Evolutionary conservation across 2,797 vertebrate genomes (phyloP), one percentile per base, ranked within the genome.

Genomic region (Acropternis orthonyx): DNA sequence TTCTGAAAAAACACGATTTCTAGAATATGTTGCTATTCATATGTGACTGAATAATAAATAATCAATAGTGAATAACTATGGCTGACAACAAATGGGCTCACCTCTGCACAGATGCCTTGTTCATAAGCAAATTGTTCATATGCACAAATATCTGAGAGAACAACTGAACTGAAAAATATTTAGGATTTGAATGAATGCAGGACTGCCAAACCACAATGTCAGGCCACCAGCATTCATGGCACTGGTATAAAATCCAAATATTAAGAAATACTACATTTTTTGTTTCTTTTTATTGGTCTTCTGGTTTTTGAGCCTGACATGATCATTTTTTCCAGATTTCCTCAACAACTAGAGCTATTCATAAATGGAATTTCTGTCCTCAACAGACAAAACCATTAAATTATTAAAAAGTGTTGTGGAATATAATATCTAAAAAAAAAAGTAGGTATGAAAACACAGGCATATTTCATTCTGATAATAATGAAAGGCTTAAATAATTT

Each of bases 121-220:
- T 92, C 52, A 2, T 85, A 59, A 90, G 71, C 48, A 95, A 86
- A 79, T 58, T 76, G 19, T 78, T 95, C 77, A 49, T 93, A 59
- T 43, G 72, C 72, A 72, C 56, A 87, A 85, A 83, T 81, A 56
- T 88, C 54, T 89, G 61, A 74, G 22, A 77, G 55, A 54, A 72
- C 58, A 93, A 85, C 68, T 83, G 74, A 88, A 66, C 68, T 65
- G 78, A 96, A 96, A 97, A 96, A 78, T 89, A 95, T 85, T 92
- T 74, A 83, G 65, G 16, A 89, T 88, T 89, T 93, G 84, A 97
- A 97, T 93, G 93, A 93, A 77, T 32, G 39, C 71, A 89, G 28
- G 56, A 55, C 73, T 96, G 92, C 95, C 95, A 97, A 96, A 77
- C 95, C 95, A 95, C 95, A 87, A 76, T 81, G 88, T 95, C 69